Percentiles rank a stretch among this genome's conserved stretches.
phyloP scores from a whole-genome alignment of 2,888 invertebrate species.

The Ceramica pisi region DNA sequence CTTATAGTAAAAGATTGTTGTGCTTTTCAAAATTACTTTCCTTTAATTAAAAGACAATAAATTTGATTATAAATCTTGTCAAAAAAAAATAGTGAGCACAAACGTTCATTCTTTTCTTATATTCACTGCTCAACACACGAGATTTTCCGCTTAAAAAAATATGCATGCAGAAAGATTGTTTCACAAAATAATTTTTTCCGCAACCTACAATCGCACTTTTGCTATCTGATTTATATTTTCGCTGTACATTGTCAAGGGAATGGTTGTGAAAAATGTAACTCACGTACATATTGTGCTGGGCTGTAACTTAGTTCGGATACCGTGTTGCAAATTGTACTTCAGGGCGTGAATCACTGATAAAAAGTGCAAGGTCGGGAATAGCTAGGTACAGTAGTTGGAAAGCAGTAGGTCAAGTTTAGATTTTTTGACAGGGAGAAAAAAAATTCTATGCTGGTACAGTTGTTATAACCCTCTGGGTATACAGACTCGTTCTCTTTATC shows the following conservation, averaged over 20 bases:
- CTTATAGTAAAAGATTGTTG: too few species aligned
- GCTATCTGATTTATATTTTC: conserved; percentile 46
- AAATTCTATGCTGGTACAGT: too few species aligned
- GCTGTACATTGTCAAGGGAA: conserved; percentile 55
- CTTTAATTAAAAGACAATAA: too few species aligned
- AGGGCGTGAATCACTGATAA: conserved; percentile 56
- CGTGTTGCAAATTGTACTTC: conserved; percentile 62
- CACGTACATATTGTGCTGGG: conserved; percentile 55
- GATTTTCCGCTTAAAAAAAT: conserved; percentile 7
- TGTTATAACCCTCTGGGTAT: too few species aligned
- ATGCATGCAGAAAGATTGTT: not conserved
- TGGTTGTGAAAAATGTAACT: conserved; percentile 51
- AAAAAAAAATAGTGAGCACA: not conserved
- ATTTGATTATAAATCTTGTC: too few species aligned
- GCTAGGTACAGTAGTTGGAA: conserved; percentile 8
- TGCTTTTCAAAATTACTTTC: too few species aligned
- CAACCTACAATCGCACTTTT: conserved; percentile 7
- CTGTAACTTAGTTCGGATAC: conserved; percentile 58
- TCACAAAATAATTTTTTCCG: conserved; percentile 34
- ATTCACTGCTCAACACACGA: not conserved
- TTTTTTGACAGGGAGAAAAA: too few species aligned
- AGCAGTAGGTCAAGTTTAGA: conserved; percentile 22
- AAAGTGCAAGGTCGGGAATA: conserved; percentile 55
- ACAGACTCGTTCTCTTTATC: too few species aligned
- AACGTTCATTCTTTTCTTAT: not conserved